Base-by-base conservation (phyloP, 2,888 invertebrate genomes). In the Cerceris rybyensis region DNA sequence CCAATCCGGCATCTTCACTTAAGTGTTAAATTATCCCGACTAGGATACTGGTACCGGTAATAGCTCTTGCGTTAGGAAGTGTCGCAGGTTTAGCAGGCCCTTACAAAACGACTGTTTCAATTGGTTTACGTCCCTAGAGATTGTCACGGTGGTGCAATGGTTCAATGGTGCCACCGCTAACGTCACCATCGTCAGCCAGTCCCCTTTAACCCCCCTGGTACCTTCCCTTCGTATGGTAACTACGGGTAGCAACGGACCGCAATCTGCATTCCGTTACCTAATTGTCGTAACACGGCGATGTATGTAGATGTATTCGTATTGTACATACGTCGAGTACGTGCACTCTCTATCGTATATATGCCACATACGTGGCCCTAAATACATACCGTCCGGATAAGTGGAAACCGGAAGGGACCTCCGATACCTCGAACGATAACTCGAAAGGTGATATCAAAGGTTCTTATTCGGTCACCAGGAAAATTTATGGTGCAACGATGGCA, bases 211-310 rank as follows among this genome's bases (percentile, higher is more conserved):
- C 75, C 78, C 77, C 46, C 69, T 58, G 72, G 78, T 77, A 75
- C 63, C 82, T 67, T 75, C 80, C 81, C 81, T 79, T 81, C 85
- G 87, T 88, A 89, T 87, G 87, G 87, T 90, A 89, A 89, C 89
- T 90, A 89, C 86, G 86, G 88, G 78, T 86, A 88, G 86, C 85
- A 82, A 80, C 83, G 83, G 81, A 88, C 89, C 90, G 87, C 90
- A 90, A 90, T 90, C 90, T 90, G 89, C 90, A 90, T 90, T 90
- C 90, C 90, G 87, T 89, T 89, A 88, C 87, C 89, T 90, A 90
- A 89, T 90, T 90, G 90, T 89, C 89, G 88, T 87, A 88, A 88
- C 88, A 87, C 88, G 85, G 11, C 78, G 86, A 82, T 82, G 74
- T 80, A 86, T 86, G 86, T 85, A 86, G 86, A 83, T 81, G 75